Conservation (phyloP, 2,113 vertebrate genomes). For the Sylvia atricapilla region DNA sequence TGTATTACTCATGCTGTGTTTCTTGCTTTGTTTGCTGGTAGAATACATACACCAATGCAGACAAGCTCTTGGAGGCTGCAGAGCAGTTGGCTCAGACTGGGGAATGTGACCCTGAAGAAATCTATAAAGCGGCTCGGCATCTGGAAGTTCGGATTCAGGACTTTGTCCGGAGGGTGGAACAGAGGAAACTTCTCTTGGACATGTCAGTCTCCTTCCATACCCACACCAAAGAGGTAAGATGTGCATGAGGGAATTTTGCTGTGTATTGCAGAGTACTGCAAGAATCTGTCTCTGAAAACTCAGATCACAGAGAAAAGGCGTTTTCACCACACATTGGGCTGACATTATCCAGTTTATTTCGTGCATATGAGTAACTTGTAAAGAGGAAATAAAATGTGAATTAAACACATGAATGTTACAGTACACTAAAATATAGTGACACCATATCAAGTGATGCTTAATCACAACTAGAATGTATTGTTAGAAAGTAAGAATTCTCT, state of each 20-base stretch:
- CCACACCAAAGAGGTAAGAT: constrained; percentile 95
- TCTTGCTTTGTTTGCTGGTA: constrained; percentile 74
- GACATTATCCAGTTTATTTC: not conserved
- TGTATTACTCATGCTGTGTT: constrained; percentile 45
- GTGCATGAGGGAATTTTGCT: not conserved
- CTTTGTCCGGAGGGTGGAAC: constrained; percentile 94
- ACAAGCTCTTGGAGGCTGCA: constrained; percentile 97
- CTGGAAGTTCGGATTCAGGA: constrained; percentile 98
- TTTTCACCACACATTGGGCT: not conserved
- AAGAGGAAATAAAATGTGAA: not conserved
- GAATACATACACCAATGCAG: constrained; percentile 98
- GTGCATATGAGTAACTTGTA: not conserved
- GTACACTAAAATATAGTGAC: not conserved
- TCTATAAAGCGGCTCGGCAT: constrained; percentile 98
- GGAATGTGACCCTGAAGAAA: constrained; percentile 98
- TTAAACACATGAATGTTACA: not conserved
- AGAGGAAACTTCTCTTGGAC: constrained; percentile 96
- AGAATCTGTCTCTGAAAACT: not conserved
- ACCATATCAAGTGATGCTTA: not conserved
- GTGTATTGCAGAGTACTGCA: not conserved
- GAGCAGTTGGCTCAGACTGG: constrained; percentile 97
- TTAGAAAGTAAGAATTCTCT: constrained; percentile 22
- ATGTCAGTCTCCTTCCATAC: constrained; percentile 99
- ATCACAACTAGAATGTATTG: not conserved
- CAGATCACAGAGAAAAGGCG: not conserved